Evolutionary conservation across 37 sponge, comb jelly and placozoan species (phyloP).

Genomic region (Mnemiopsis leidyi): DNA sequence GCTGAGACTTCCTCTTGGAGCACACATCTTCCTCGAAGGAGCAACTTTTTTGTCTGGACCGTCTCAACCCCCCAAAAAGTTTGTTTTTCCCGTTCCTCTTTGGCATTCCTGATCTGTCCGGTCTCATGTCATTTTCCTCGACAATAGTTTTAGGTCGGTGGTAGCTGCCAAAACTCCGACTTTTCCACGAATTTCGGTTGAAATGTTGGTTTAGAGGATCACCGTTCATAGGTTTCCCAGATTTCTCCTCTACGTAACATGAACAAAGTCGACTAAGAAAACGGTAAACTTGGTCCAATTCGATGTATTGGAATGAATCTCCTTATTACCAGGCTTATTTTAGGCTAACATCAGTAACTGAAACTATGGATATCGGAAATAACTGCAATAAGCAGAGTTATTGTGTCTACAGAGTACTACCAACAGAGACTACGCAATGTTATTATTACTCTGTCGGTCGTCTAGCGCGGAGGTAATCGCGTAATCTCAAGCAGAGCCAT

Average conservation of each 20-base stretch:
- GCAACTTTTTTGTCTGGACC: background rate
- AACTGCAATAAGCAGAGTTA: background rate
- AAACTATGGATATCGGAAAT: background rate
- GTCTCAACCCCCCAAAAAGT: background rate
- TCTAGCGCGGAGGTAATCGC: background rate
- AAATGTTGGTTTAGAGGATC: background rate
- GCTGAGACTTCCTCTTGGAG: background rate
- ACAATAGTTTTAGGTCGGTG: slow-evolving; percentile 4
- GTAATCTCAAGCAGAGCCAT: background rate
- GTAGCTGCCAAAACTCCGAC: background rate
- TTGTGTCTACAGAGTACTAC: background rate
- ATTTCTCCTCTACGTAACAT: background rate
- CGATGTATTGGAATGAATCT: background rate
- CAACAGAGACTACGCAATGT: background rate
- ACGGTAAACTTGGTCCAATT: background rate
- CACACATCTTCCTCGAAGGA: background rate
- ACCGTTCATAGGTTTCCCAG: background rate
- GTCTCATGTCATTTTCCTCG: slow-evolving; percentile 23
- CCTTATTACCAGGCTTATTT: background rate
- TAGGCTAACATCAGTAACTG: background rate
- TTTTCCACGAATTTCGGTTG: background rate
- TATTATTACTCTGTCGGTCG: background rate
- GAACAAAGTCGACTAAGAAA: background rate
- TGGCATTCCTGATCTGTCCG: background rate
- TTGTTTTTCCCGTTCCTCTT: background rate